A percentile compares a stretch with the other conserved stretches of the same genome.
Conservation (phyloP, 1,140 invertebrate genomes). For the Bombus picipes region DNA sequence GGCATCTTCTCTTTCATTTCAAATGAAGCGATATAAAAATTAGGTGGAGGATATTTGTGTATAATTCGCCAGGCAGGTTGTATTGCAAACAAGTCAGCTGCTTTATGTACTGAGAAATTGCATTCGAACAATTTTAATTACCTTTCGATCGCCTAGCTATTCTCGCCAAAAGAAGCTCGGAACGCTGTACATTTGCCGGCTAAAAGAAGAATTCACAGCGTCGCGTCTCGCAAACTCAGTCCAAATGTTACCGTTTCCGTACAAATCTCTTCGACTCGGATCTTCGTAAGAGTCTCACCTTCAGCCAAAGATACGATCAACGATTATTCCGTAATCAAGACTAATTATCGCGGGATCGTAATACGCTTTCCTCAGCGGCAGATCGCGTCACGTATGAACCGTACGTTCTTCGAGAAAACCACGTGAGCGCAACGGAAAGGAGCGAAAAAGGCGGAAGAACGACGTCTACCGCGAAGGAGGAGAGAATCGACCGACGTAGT, state of each 20-base stretch:
- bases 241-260: neutral
- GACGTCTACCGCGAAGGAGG: neutral
- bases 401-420: neutral
- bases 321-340: neutral
- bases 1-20: no score
- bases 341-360: conserved; percentile 1
- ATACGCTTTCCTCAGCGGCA: neutral
- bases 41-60: no score
- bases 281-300: neutral
- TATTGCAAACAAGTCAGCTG: no score
- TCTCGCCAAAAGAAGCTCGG: no score
- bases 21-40: no score
- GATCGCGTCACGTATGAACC: neutral
- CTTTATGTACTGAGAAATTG: no score
- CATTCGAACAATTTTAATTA: no score
- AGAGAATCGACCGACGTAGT: neutral
- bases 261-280: neutral
- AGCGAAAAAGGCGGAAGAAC: neutral
- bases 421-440: neutral
- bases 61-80: no score
- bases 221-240: neutral
- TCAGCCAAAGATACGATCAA: neutral
- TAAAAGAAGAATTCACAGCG: no score
- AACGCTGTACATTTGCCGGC: no score
- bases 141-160: no score